These are phyloP conservation scores for Apantesis nais DNA, from an alignment of 2,888 invertebrate genomes.

Conservation along the genomic window DNA sequence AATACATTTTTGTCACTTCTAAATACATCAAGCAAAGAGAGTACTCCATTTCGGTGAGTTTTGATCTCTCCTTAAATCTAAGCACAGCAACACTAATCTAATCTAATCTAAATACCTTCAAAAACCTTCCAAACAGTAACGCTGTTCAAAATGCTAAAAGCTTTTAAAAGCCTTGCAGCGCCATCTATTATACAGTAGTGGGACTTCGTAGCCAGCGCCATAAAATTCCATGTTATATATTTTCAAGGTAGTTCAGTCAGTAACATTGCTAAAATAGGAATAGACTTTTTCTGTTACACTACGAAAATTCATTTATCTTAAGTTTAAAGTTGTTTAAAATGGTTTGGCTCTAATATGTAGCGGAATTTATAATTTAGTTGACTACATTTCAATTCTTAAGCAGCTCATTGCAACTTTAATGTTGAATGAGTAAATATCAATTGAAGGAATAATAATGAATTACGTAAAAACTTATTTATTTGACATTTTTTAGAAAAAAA, in stretches of 20 bases:
- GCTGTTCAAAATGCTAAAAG: neutral
- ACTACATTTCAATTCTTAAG: neutral
- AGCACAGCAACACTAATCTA: too few relatives aligned
- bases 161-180: slow-evolving; percentile 46
- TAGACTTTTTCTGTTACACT: slow-evolving; percentile 46
- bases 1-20: too few relatives aligned
- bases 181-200: slow-evolving; percentile 73
- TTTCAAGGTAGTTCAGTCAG: slow-evolving; percentile 19
- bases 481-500: neutral
- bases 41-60: too few relatives aligned
- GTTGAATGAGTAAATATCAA: neutral
- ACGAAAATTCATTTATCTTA: slow-evolving; percentile 22
- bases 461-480: neutral
- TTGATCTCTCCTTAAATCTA: too few relatives aligned
- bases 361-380: too few relatives aligned
- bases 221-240: slow-evolving; percentile 22
- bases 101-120: neutral
- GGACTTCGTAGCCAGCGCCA: slow-evolving; percentile 40
- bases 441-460: neutral
- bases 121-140: neutral
- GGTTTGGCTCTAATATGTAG: too few relatives aligned
- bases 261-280: slow-evolving; percentile 47
- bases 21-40: too few relatives aligned
- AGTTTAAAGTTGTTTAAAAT: neutral
- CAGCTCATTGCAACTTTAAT: neutral